Base-by-base conservation (phyloP, 1,140 invertebrate species). In the Papilio aristodemus region DNA sequence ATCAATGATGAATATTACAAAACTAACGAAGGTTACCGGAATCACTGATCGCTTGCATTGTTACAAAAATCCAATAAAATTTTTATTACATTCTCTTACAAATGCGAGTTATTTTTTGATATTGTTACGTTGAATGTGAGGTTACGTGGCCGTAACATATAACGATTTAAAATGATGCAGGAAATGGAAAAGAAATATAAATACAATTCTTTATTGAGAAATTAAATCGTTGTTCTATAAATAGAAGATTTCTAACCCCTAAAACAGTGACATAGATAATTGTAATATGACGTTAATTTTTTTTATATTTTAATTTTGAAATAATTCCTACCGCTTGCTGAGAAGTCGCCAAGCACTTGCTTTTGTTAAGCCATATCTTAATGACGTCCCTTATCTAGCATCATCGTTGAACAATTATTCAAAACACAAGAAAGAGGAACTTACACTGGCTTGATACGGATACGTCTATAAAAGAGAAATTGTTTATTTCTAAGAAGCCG, bases 1-100 rank as follows among this genome's bases (percentile, higher is more conserved):
- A 62, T 62, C 59, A 17, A 7, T 0, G 25, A 8, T 50, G 14
- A 57, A 62, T 62, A 39, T 62, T 62, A 62, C 57, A 27, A 38
- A n/a, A 17, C n/a, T 19, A 10, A 36, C 36, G 27, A 62, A 62
- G 59, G 59, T 62, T 39, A 62, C 58, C 32, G 58, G 59, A 62
- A 62, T 62, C 0, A 62, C 32, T 54, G 36, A 62, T 62, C 36
- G 36, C 17, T 59, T n/a, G 14, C 9, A 38, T 57, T 57, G 59
- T 62, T 17, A 38, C 36, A 62, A 14, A 19, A 36, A 14, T 59
- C 27, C 8, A 59, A 62, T 60, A 36, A 38, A 38, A 37, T 38
- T 38, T n/a, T 19, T 62, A 36, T 62, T 62, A 38, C 17, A 62
- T 36, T 60, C n/a, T 62, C 14, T 54, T 54, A 25, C 19, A 54